Base-by-base conservation (phyloP, 53 echinoderm and acorn worm genomes). In the Actinopyga echinites region DNA sequence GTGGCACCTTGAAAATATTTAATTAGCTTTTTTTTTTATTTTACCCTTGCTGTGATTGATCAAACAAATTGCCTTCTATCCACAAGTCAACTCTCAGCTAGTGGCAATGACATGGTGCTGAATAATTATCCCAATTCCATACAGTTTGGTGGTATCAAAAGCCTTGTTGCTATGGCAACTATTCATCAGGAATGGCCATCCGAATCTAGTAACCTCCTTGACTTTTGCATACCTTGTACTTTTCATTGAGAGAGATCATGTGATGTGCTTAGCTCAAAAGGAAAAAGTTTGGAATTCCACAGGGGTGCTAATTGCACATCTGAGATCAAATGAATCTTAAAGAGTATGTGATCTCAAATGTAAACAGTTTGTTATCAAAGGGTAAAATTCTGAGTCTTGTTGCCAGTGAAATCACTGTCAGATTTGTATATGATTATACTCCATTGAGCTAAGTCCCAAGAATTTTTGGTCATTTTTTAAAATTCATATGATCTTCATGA, bases 91-190 rank as follows among this genome's bases (percentile, higher is more conserved):
- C 49, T 49, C 15, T 49, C 49, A 49, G 49, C 49, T 49, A 17
- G 49, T 10, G 9, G 49, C 49, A 5, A 2, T 49, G 49, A 17
- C 17, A 17, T 49, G 49, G 49, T 68, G 10, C 71, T 71, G 71
- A 71, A 71, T 71, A 71, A 71, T 71, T 71, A 71, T 71, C 71
- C 71, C 25, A 40, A 71, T 71, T 71, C 40, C 71, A 71, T 38
- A 34, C 5, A 71, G 71, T 71, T 44, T 42, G 44, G 28, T 40
- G 43, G 65, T 65, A 34, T 44, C 44, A 40, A 44, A 20, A 71
- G 71, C 8, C 8, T 25, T 40, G 31, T 71, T 66, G 40, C 71
- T 5, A 71, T 71, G 71, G 37, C 71, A 42, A 71, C 71, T 44
- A 44, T 30, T 71, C 26, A 71, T 71, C 71, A 42, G 24, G 71